Conservation (phyloP, 2,113 vertebrate genomes). For the Ardeotis arabs region DNA sequence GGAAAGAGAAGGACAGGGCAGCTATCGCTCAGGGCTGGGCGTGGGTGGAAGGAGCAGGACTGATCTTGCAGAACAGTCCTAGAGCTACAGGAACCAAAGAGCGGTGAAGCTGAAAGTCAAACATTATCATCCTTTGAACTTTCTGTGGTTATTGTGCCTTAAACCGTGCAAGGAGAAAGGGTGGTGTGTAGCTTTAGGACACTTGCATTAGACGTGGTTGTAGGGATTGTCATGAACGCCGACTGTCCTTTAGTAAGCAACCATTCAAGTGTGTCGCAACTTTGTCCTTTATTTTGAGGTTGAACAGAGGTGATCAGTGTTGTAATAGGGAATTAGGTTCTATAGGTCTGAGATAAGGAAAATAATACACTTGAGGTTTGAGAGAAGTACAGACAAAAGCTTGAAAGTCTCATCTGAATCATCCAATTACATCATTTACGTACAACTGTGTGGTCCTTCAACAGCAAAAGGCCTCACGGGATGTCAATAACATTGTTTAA, state of each 20-base stretch:
- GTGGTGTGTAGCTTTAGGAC: not conserved
- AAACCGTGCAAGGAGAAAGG: not conserved
- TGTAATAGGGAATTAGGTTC: not conserved
- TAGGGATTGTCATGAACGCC: not conserved
- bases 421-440: rapidly evolving
- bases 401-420: not conserved
- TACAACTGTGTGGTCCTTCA: not conserved
- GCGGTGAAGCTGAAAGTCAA: not conserved
- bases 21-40: rapidly evolving
- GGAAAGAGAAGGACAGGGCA: not conserved
- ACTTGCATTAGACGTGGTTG: not conserved
- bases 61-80: not conserved
- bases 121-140: not conserved
- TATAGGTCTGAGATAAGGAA: not conserved
- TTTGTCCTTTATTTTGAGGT: not conserved
- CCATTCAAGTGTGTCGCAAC: not conserved
- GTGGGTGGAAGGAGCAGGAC: not conserved
- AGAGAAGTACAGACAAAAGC: not conserved
- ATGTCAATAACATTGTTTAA: not conserved
- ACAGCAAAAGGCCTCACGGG: not conserved
- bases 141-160: not conserved
- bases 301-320: not conserved
- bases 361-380: not conserved
- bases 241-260: not conserved
- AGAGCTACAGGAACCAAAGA: not conserved